Evolutionary conservation across 2,113 vertebrate species (phyloP), one percentile per base, ranked within the genome.

Genomic region (Pandion haliaetus): DNA sequence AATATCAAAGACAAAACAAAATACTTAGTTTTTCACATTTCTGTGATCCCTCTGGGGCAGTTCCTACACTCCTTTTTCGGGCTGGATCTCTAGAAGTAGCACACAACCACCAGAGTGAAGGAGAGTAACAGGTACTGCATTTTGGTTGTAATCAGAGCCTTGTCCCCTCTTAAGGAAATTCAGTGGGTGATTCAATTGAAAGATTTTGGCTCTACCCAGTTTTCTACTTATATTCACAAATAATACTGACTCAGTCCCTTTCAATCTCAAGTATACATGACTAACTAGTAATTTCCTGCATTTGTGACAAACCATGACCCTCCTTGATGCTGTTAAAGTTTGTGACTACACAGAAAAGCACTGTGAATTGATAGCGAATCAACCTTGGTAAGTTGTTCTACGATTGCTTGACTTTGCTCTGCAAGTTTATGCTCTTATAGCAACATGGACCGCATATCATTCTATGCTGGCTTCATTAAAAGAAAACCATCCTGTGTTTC

Each of bases 391-490:
- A 94, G 61, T 81, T 52, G 24, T 88, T 91, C 66, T 73, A 74
- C 74, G 72, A 73, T 91, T 96, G 65, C 80, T 80, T 92, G 93
- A 86, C 67, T 97, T 95, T 91, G 55, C 49, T 92, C 36, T 94
- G 73, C 76, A 95, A 92, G 81, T 91, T 97, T 80, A 57, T 78
- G 83, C 89, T 95, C 86, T 93, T 93, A 80, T 85, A 86, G 93
- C 93, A 95, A 93, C 95, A 91, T 47, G 86, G 74, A 85, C 52
- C 96, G 87, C 94, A 55, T 76, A 90, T 91, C 90, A 83, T 94
- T 96, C 86, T 95, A 18, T 77, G 63, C 90, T 89, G 59, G 36
- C 50, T 97, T 95, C 96, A 95, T 97, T 96, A 95, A 91, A 90
- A 87, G 90, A 88, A 97, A 97, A 93, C 5, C 45, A 96, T 79